A percentile compares a stretch with the other conserved stretches of the same genome.
Conservation (phyloP, 2,797 vertebrate species). For the Acanthurus leucopareius region DNA sequence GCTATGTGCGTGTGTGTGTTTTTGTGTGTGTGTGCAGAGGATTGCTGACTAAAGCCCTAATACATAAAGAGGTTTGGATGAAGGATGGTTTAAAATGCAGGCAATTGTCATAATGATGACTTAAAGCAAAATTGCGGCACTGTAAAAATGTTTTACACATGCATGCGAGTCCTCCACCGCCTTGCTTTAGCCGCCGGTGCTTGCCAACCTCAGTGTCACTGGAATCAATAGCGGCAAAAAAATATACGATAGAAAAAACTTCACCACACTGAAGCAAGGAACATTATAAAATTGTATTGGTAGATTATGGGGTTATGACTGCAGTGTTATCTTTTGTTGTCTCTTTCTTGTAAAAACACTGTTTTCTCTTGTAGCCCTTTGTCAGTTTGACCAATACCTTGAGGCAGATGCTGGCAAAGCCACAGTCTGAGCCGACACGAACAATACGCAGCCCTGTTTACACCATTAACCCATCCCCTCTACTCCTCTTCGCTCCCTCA, state of each 20-base stretch:
- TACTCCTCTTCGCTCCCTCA: constrained; percentile 32
- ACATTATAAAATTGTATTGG: constrained; percentile 43
- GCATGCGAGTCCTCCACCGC: constrained; percentile 27
- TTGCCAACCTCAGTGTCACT: constrained; percentile 46
- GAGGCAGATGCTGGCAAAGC: constrained; percentile 8
- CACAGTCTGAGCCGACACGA: constrained; percentile 18
- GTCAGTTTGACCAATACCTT: constrained; percentile 21
- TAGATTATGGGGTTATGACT: constrained; percentile 64
- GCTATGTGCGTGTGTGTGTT: constrained; percentile 42
- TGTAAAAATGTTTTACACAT: constrained; percentile 65
- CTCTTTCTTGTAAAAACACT: constrained; percentile 33
- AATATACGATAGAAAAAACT: constrained; percentile 53
- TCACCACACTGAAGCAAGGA: constrained; percentile 38
- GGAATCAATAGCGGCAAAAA: constrained; percentile 58
- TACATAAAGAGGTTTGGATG: constrained; percentile 76
- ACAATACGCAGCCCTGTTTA: constrained; percentile 52
- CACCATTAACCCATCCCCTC: neutral
- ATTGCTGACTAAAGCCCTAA: constrained; percentile 79
- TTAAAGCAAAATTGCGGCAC: constrained; percentile 66
- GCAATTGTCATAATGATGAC: constrained; percentile 79
- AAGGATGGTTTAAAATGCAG: constrained; percentile 76
- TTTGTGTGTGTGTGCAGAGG: constrained; percentile 50
- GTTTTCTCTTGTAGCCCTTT: constrained; percentile 12
- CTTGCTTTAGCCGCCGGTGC: constrained; percentile 25
- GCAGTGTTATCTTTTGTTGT: constrained; percentile 45